Base-by-base conservation (phyloP, 1,140 invertebrate species). In the Callitettix versicolor region DNA sequence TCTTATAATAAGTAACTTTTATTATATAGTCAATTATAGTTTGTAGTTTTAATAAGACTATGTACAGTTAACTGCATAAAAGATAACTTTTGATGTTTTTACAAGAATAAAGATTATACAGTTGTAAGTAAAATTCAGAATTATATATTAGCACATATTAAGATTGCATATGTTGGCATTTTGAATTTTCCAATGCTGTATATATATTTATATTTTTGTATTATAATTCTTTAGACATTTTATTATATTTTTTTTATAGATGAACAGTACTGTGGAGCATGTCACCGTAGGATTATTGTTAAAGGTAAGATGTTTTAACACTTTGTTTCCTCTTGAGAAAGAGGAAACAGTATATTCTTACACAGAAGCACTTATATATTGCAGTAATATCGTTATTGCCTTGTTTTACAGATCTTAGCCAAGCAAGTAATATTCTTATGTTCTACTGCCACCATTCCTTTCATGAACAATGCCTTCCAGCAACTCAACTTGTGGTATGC, bases 371-470 rank as follows among this genome's bases (percentile, higher is more conserved):
- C 7, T 20, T 47, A 15, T 7, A 20, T 17, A 22, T 17, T 47
- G 11, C 5, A 20, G 7, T 22, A 12, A 47, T 20, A 24, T 11
- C 4, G 21, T 21, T 20, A 6, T 47, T 7, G 21, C 20, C 17
- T 22, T 22, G 7, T 47, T 57, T 66, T 65, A 69, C 71, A 69
- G 82, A 86, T 65, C 49, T 68, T 4, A 64, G 67, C 7, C 66
- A 68, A 57, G 78, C 79, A 11, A 82, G 77, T 62, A 81, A 85
- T 68, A 70, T 93, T 59, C 72, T 85, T 55, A 77, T 90, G 40
- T 97, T 93, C 68, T 86, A 89, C 66, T 97, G 92, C 66, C 82
- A 83, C 58, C 93, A 97, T 73, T 79, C 81, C 0, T 95, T 93
- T 68, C 93, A 97, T 69, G 80, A 86, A 67, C 78, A 82, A 55